Evolutionary conservation across 2,113 vertebrate species (phyloP).

Genomic region (Gymnorhina tibicen): DNA sequence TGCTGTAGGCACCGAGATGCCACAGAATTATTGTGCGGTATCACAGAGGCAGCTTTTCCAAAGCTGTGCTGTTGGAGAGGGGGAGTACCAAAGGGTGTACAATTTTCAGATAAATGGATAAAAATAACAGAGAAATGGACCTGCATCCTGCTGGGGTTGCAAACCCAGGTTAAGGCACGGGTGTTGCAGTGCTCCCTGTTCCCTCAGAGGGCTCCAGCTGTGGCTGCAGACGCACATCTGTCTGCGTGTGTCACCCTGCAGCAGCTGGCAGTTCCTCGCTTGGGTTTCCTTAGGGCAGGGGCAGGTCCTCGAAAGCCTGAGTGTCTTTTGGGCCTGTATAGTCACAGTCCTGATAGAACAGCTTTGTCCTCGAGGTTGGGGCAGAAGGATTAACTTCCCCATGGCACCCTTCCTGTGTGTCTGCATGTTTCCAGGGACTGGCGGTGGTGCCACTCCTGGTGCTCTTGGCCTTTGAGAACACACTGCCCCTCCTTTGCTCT

Average conservation of each 20-base stretch:
- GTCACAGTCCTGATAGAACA: not conserved
- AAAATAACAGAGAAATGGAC: not conserved
- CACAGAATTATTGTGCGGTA: not conserved
- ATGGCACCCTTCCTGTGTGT: not conserved
- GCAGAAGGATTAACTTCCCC: not conserved
- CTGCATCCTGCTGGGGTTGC: not conserved
- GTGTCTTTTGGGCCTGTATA: not conserved
- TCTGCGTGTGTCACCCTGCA: not conserved
- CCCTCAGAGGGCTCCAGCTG: rapidly evolving
- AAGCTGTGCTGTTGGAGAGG: not conserved
- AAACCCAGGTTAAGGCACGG: not conserved
- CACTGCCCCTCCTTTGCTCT: not conserved
- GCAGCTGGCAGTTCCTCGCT: not conserved
- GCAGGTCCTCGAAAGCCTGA: not conserved
- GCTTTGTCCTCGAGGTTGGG: not conserved
- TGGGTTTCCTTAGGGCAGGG: not conserved
- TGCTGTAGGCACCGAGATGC: not conserved
- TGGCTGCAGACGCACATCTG: not conserved
- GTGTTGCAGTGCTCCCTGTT: not conserved
- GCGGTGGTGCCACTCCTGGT: rapidly evolving
- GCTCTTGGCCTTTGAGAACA: not conserved
- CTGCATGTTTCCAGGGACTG: not conserved
- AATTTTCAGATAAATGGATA: not conserved
- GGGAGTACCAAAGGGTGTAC: not conserved
- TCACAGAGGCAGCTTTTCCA: not conserved